Evolutionary conservation across 2,113 vertebrate genomes (phyloP), one percentile per base, ranked within the genome.

Genomic region (Scomber scombrus): DNA sequence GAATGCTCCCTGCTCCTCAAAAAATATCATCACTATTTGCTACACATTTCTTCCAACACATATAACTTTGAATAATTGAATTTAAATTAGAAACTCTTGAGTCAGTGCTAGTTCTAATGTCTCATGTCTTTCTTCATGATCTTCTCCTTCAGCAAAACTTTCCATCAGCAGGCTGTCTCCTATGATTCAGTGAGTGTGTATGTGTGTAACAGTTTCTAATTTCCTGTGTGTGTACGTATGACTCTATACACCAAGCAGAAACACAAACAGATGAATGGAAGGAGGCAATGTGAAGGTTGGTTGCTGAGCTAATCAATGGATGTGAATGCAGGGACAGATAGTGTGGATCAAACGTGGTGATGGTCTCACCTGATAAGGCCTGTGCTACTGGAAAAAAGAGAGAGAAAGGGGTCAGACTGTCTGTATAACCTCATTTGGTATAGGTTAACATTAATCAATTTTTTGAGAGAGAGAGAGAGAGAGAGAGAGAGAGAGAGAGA

Each of bases 151-250:
- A 60, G 34, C 8, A 56, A 71, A 79, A 62, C 66, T 14, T 21
- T 68, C 73, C 58, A 34, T 40, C 34, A 40, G 61, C 16, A n/a
- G 13, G 14, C 23, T 46, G 34, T 72, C 1, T 64, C 11, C 43
- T 34, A 52, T 65, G 47, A 76, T 68, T 71, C 11, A 68, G 29
- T 58, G 23, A 21, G 52, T 62, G 16, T 18, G 23, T 52, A 1
- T 62, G 23, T 72, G 29, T 16, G 51, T 1, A 13, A 47, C 21
- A 46, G 29, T 51, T 50, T 81, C 58, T 85, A 73, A 90, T 88
- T 78, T 90, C 82, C 76, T 76, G 34, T 40, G 71, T 51, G 68
- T 65, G 49, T 29, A 31, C 74, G 40, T 70, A 66, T 55, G n/a
- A 40, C 31, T 56, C 23, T 71, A 67, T 84, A 66, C 29, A 71